These are phyloP conservation scores for Nerophis ophidion DNA, from an alignment of 2,113 vertebrate genomes.

Conservation along the genomic window DNA sequence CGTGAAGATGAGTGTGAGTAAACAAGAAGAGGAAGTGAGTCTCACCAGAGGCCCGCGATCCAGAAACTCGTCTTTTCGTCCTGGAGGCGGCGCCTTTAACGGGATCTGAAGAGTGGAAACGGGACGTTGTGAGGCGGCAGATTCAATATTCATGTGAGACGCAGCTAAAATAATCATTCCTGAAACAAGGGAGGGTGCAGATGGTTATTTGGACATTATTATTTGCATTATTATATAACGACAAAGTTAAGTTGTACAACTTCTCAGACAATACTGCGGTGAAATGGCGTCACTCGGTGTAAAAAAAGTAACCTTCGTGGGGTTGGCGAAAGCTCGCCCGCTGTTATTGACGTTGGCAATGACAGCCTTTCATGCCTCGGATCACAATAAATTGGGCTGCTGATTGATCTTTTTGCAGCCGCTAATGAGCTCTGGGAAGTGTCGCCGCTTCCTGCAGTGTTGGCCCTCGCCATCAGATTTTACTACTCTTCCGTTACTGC, in stretches of 20 bases:
- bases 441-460: background rate
- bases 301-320: too few relatives aligned
- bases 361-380: slow-evolving; percentile 29
- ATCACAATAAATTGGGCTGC: slow-evolving; percentile 32
- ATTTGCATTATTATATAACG: too few relatives aligned
- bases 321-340: too few relatives aligned
- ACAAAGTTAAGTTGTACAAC: too few relatives aligned
- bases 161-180: background rate
- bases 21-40: slow-evolving; percentile 20
- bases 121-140: background rate
- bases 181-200: too few relatives aligned
- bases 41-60: slow-evolving; percentile 44
- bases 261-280: too few relatives aligned
- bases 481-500: background rate
- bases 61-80: slow-evolving; percentile 44
- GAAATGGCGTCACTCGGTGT: too few relatives aligned
- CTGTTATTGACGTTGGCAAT: slow-evolving; percentile 44
- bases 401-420: background rate
- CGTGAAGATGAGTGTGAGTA: background rate
- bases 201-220: too few relatives aligned
- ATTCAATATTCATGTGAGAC: background rate
- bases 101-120: slow-evolving; percentile 33
- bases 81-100: slow-evolving; percentile 26
- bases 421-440: slow-evolving; percentile 33
- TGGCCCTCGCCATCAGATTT: background rate